Evolutionary conservation across 2,797 vertebrate species (phyloP).

Genomic region (Erpetoichthys calabaricus): DNA sequence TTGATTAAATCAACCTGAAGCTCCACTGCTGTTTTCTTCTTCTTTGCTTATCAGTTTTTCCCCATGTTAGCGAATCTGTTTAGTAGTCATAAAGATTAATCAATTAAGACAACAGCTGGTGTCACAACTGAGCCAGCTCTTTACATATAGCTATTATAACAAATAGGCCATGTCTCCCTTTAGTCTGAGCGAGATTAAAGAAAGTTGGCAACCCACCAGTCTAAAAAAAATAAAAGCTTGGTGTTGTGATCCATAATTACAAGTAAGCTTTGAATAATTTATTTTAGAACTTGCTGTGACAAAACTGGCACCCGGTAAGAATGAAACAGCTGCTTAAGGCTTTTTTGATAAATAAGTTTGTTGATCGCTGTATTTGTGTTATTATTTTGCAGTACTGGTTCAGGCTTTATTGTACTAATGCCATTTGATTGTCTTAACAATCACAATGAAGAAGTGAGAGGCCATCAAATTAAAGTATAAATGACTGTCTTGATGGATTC

Average conservation of each 20-base stretch:
- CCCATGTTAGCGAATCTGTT: background rate
- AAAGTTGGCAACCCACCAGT: background rate
- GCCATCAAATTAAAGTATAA: too few relatives aligned
- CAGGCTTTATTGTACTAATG: too few relatives aligned
- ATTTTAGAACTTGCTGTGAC: background rate
- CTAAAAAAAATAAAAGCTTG: background rate
- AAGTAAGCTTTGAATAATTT: background rate
- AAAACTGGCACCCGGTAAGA: background rate
- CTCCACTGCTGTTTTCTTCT: too few relatives aligned
- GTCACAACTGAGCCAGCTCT: background rate
- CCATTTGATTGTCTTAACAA: too few relatives aligned
- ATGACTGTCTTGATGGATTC: too few relatives aligned
- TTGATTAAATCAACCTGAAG: too few relatives aligned
- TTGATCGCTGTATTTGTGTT: background rate
- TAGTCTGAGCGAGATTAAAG: background rate
- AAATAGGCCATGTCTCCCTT: background rate
- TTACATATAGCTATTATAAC: background rate
- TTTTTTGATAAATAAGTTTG: background rate
- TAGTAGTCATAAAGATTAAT: background rate
- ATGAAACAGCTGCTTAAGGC: background rate
- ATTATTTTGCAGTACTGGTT: too few relatives aligned
- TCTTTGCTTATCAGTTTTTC: too few relatives aligned
- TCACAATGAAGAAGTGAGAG: too few relatives aligned
- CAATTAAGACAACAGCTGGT: background rate
- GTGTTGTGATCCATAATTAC: conserved; percentile 2